A percentile compares a stretch with the other conserved stretches of the same genome.
Conservation (phyloP, 37 sponge, comb jelly and placozoan species). For the Ianthella basta region DNA sequence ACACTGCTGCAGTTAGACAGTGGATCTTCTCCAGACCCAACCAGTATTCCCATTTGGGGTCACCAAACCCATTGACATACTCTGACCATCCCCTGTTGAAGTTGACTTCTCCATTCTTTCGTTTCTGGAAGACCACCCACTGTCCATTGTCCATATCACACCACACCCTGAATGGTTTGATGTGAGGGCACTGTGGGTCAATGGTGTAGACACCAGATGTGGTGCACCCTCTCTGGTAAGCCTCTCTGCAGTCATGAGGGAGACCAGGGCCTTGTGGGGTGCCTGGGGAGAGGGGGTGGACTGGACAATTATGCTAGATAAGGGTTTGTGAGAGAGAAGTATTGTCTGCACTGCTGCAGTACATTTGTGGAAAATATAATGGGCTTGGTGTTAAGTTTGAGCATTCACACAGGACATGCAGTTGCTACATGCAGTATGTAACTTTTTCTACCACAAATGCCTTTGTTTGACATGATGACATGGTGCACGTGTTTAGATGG, state of each 20-base stretch:
- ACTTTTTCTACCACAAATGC: too few relatives aligned
- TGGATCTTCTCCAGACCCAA: slow-evolving; percentile 12
- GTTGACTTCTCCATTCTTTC: background rate
- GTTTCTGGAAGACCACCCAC: slow-evolving; percentile 25
- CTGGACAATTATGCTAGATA: too few relatives aligned
- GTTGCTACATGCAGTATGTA: too few relatives aligned
- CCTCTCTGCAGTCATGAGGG: background rate
- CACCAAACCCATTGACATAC: slow-evolving; percentile 19
- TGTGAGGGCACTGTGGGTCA: background rate
- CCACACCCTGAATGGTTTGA: slow-evolving; percentile 24
- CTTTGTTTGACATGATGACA: too few relatives aligned
- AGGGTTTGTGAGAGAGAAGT: too few relatives aligned
- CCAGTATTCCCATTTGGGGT: background rate
- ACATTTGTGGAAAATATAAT: too few relatives aligned
- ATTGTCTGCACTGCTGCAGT: too few relatives aligned
- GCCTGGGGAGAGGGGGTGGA: too few relatives aligned
- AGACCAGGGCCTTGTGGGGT: background rate
- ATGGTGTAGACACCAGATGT: slow-evolving; percentile 7
- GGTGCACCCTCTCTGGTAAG: slow-evolving; percentile 9
- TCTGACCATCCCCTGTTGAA: slow-evolving; percentile 11
- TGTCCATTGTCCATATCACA: slow-evolving; percentile 27
- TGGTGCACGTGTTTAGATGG: too few relatives aligned
- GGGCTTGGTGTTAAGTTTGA: background rate
- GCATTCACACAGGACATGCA: too few relatives aligned
- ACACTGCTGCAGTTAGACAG: background rate